Evolutionary conservation across 2,113 vertebrate species (phyloP), one percentile per base, ranked within the genome.

Genomic region (Pygoscelis adeliae): DNA sequence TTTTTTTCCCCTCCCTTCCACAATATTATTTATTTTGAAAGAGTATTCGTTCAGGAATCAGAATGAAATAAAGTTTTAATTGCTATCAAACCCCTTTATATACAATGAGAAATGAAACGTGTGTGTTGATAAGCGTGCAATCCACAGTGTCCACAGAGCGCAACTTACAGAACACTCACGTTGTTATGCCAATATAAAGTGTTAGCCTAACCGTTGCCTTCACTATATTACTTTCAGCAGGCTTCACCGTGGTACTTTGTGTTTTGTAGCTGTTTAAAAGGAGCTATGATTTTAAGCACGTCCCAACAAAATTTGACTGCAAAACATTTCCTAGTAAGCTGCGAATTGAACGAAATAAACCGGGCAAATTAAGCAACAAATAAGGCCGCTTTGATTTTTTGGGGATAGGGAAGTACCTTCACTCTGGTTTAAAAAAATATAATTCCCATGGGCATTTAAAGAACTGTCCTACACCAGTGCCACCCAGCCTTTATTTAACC

Each of bases 1-100:
- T 6, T 26, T 15, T 20, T n/a, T 3, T 3, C 4, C 2, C 4
- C 4, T 13, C 6, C 8, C 8, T 36, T 36, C 6, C 29, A 3
- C 17, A 47, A 1, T 30, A n/a, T 32, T 40, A 66, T n/a, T 58
- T 69, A 27, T n/a, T 65, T 89, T 65, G 52, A 71, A 89, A 65
- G 20, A 52, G 22, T 47, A 65, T 38, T 70, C 59, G 10, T 47
- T 70, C 29, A 65, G n/a, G 14, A 80, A 70, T 49, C 11, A 52
- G 27, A 80, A 40, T 25, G 4, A 63, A 66, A 63, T 40, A 29
- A 55, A 50, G 14, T 36, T 62, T 78, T 50, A 47, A 52, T 9
- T 58, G 11, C 29, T 46, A 59, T 70, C 36, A 59, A 85, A 38
- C 12, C 19, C 8, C 32, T 73, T 72, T 47, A 53, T 53, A 40